Evolutionary conservation across 2,888 invertebrate genomes (phyloP), one percentile per base, ranked within the genome.

Genomic region (Trichopoda pennipes): DNA sequence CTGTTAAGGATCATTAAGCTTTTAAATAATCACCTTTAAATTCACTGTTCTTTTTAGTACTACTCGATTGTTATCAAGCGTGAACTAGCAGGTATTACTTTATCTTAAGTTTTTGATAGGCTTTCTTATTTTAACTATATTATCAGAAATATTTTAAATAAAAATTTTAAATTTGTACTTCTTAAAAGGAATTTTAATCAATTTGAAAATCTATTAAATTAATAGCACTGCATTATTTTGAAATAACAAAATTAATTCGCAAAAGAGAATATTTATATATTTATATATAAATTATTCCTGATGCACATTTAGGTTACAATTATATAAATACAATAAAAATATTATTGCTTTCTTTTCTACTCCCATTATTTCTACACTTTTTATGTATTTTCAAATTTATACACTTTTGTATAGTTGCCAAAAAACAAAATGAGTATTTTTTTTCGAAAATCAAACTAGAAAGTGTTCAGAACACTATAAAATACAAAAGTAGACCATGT

Each of bases 321-420:
- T 4, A 17, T 19, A 19, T 7, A 49, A 19, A 17, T 49, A 19
- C 17, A 19, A 10, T 55, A 17, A 55, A 14, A 21, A 44, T 55
- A 17, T 28, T 17, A 19, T 51, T 38, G 21, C 8, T 42, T 35
- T n/a, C 12, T n/a, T 44, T 23, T n/a, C n/a, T 55, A 16, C 19
- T 49, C 10, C 21, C 19, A 38, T n/a, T 28, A 55, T 38, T 49
- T 58, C 19, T 47, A n/a, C 10, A 38, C 28, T 64, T 58, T 76
- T 16, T 61, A 17, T 44, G 7, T 58, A 28, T 23, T 80, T 72
- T 21, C 23, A 64, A 76, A 80, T 76, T 76, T 80, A 80, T 76
- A 72, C 72, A 80, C 76, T 80, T 66, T 7, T 19, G 12, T 80
- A 72, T 32, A 72, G 58, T 56, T 76, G 80, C 80, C 80, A 80